Conservation (phyloP, 1,140 invertebrate genomes). For the Apolygus lucorum region DNA sequence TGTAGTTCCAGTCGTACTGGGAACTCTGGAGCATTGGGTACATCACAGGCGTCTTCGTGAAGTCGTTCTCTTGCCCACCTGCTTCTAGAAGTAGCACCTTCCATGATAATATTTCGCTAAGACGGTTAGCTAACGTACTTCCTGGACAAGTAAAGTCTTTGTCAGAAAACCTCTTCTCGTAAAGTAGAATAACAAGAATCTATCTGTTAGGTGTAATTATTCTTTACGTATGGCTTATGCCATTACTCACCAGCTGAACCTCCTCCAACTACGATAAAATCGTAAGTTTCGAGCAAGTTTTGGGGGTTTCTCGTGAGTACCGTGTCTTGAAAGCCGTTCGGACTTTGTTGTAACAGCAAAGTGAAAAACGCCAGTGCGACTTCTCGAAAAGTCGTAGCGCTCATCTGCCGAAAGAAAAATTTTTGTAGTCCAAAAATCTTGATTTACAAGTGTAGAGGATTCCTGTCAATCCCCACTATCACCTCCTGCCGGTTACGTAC, state of each 20-base stretch:
- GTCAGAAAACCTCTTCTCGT: too few relatives aligned
- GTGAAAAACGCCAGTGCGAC: not conserved
- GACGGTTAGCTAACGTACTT: slow-evolving; percentile 78
- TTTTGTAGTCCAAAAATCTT: too few relatives aligned
- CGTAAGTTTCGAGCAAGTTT: not conserved
- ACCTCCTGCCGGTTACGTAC: too few relatives aligned
- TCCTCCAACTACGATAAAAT: not conserved
- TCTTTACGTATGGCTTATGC: too few relatives aligned
- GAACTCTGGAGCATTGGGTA: slow-evolving; percentile 47
- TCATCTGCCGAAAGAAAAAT: too few relatives aligned
- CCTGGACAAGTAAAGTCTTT: too few relatives aligned
- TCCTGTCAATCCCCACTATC: too few relatives aligned
- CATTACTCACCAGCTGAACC: not conserved
- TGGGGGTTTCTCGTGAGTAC: not conserved
- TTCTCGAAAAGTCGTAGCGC: not conserved
- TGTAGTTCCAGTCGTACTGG: slow-evolving; percentile 50
- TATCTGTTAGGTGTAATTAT: too few relatives aligned
- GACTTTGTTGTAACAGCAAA: not conserved
- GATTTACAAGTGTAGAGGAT: too few relatives aligned
- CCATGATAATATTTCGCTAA: slow-evolving; percentile 72
- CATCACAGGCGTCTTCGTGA: slow-evolving; percentile 55
- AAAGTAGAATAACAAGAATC: too few relatives aligned
- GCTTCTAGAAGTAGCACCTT: slow-evolving; percentile 64
- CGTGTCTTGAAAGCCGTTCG: not conserved
- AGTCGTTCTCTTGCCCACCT: slow-evolving; percentile 60